Evolutionary conservation across 2,888 invertebrate genomes (phyloP), one percentile per base, ranked within the genome.

Genomic region (Antitype chi): DNA sequence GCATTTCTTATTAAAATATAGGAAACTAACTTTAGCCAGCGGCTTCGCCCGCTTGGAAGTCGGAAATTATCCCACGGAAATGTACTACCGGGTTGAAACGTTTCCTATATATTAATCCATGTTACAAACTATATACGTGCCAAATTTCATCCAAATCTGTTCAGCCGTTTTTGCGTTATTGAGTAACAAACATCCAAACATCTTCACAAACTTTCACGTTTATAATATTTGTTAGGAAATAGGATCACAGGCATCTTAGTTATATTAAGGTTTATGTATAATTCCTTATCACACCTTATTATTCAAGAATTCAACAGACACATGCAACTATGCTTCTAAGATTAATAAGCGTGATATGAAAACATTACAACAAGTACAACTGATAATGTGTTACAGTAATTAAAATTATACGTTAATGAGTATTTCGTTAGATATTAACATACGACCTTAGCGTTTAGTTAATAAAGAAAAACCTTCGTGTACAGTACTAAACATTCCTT

Each of bases 401-500:
- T 87, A 74, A 83, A 81, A 83, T 67, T 63, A 80, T 62, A 53
- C 60, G 20, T 52, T 72, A 76, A 80, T 80, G 70, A 74, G 62
- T 80, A 71, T 87, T 87, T 87, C 80, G 80, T 85, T 80, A 72
- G 17, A 66, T 52, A 88, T 83, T 83, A 74, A 70, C 80, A 87
- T 81, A 79, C 57, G 85, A 59, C 87, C 85, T 85, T 79, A 76
- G 72, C 70, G 32, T n/a, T 47, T 66, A 47, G 71, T 28, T 70
- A 79, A 81, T 84, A 82, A 75, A 78, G 55, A 77, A 74, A 52
- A 86, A 70, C 84, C 88, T 86, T 88, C 63, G n/a, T 81, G 23
- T 28, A 38, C 64, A 63, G 47, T 69, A 69, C 74, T 63, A 28
- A 70, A 69, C 53, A 78, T 82, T 78, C 47, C 60, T 73, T 73